Evolutionary conservation across 2,888 invertebrate species (phyloP).

Genomic region (Andrena trimmerana): DNA sequence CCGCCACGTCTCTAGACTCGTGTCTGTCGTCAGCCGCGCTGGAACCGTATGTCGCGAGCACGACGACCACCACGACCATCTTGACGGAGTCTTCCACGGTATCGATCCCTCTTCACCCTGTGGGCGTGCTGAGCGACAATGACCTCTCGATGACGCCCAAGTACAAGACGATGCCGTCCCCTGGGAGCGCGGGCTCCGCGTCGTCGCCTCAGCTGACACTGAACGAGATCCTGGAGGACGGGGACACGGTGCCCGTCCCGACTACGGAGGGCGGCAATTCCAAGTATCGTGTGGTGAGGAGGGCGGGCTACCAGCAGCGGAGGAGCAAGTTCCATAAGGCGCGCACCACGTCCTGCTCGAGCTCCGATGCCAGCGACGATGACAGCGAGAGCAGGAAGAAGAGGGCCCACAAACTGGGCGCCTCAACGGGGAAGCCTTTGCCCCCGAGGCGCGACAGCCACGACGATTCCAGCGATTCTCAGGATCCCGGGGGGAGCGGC

Average conservation of each 20-base stretch:
- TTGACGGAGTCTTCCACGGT: slow-evolving; percentile 87
- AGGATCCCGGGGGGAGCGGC: slow-evolving; percentile 88
- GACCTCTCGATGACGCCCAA: slow-evolving; percentile 83
- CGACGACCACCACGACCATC: slow-evolving; percentile 84
- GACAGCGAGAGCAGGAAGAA: slow-evolving; percentile 94
- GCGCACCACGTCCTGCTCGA: slow-evolving; percentile 95
- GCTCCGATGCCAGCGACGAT: slow-evolving; percentile 96
- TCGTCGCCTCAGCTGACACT: slow-evolving; percentile 85
- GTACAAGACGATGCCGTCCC: slow-evolving; percentile 88
- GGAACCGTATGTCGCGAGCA: slow-evolving; percentile 41
- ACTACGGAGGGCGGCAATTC: slow-evolving; percentile 62
- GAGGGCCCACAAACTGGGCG: slow-evolving; percentile 90
- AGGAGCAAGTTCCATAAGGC: slow-evolving; percentile 90
- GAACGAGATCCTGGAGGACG: slow-evolving; percentile 90
- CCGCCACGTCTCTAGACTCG: slow-evolving; percentile 70
- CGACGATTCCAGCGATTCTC: slow-evolving; percentile 94
- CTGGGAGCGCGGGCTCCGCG: slow-evolving; percentile 84
- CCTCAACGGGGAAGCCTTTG: slow-evolving; percentile 88
- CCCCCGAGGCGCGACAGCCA: slow-evolving; percentile 91
- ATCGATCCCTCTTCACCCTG: slow-evolving; percentile 86
- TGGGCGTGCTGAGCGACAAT: slow-evolving; percentile 74
- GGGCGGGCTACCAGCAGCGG: slow-evolving; percentile 86
- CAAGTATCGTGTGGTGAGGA: slow-evolving; percentile 77
- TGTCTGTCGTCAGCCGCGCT: slow-evolving; percentile 38
- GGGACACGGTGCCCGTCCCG: slow-evolving; percentile 80